Evolutionary conservation across 2,797 vertebrate species (phyloP), one percentile per base, ranked within the genome.

Genomic region (Typhlichthys subterraneus): DNA sequence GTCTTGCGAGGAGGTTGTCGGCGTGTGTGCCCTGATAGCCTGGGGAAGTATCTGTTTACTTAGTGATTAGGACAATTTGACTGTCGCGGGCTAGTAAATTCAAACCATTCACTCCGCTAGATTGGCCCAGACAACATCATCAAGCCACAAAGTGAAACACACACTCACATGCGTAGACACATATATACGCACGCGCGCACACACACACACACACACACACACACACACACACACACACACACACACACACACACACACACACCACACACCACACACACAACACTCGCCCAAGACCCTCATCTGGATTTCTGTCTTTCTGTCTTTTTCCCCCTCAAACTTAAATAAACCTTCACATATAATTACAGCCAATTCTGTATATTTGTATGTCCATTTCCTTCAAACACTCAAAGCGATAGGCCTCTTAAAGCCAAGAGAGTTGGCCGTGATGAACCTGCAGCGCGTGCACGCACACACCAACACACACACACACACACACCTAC

Each of bases 1-100:
- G 68, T 60, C 67, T 69, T 12, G 60, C 62, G 65, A 70, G 76
- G 77, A 76, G 81, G 83, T 87, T 81, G 79, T 79, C 67, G 47
- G 84, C 64, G 79, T 82, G 81, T 85, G 79, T 82, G 79, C 84
- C 84, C 85, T 84, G 91, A 92, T 92, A 89, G 89, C 79, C 83
- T 81, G 81, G 85, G 92, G 93, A 92, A 93, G 91, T 92, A 92
- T 93, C 91, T 94, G 91, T 93, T 94, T 93, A 93, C 92, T 91
- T 89, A 90, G 89, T 93, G 90, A 94, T 93, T 93, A 93, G 80
- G 84, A 92, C 91, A 91, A 93, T 93, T 93, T 93, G 83, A 92
- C 87, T 93, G 93, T 93, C 89, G 88, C 71, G 64, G 85, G 79
- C 87, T 83, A 79, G 86, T 91, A 92, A 93, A 93, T 91, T 91